phyloP scores from a whole-genome alignment of 2,888 invertebrate species.

The Ligdia adustata region DNA sequence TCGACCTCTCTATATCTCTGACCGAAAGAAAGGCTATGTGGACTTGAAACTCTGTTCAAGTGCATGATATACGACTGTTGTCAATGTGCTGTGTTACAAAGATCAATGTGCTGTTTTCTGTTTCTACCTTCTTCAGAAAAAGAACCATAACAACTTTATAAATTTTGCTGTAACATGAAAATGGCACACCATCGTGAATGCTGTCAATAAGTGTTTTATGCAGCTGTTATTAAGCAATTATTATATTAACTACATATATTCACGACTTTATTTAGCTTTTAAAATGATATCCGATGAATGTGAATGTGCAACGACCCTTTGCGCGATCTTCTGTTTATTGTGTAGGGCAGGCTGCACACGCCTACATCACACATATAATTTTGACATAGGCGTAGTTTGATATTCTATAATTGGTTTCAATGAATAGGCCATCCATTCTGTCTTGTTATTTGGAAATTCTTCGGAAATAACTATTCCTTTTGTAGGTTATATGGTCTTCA shows the following conservation, averaged over 20 bases:
- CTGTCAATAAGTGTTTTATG: conserved; percentile 54
- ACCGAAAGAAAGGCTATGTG: conserved; percentile 19
- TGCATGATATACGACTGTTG: conserved; percentile 62
- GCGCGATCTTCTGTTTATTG: conserved; percentile 16
- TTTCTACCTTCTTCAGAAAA: not conserved
- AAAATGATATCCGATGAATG: conserved; percentile 13
- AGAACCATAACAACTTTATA: not conserved
- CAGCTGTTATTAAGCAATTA: conserved; percentile 24
- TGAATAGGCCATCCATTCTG: conserved; percentile 8
- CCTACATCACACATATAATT: too few species aligned
- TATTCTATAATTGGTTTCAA: conserved; percentile 12
- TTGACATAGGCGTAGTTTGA: too few species aligned
- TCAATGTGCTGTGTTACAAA: conserved; percentile 53
- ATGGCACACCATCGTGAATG: conserved; percentile 57
- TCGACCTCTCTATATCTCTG: conserved; percentile 24
- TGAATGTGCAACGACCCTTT: conserved; percentile 18
- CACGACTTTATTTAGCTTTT: conserved; percentile 17
- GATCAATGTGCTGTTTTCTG: conserved; percentile 59
- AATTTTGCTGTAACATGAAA: conserved; percentile 42
- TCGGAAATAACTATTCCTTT: too few species aligned
- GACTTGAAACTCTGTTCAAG: conserved; percentile 42
- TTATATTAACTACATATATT: conserved; percentile 4
- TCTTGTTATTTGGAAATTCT: too few species aligned
- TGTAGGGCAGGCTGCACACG: too few species aligned
- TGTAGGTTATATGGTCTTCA: conserved; percentile 13